Percentiles rank a stretch among this genome's conserved stretches.
phyloP scores from a whole-genome alignment of 2,113 vertebrate genomes.

The Tragelaphus buxtoni region DNA sequence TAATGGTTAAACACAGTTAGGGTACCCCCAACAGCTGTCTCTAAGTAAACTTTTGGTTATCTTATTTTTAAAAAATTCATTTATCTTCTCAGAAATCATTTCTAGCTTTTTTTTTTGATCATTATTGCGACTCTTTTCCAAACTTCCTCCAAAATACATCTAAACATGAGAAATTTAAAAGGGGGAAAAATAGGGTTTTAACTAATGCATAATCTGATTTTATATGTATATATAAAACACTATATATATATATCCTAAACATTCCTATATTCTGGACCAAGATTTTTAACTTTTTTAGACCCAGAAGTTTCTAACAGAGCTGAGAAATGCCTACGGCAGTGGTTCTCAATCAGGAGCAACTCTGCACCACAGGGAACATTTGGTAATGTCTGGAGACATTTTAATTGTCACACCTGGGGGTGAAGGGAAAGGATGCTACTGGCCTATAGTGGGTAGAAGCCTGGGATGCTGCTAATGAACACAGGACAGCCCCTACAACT shows the following conservation, averaged over 20 bases:
- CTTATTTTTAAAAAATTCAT: conserved; percentile 22
- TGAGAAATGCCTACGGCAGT: background rate
- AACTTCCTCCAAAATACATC: conserved; percentile 12
- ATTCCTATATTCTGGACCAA: background rate
- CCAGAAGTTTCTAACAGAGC: background rate
- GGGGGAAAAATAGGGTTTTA: background rate
- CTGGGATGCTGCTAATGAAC: background rate
- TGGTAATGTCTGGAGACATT: background rate
- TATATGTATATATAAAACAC: background rate
- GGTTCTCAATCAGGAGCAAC: background rate
- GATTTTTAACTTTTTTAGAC: background rate
- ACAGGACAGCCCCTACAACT: background rate
- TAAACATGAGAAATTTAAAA: conserved; percentile 16
- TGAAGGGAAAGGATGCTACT: background rate
- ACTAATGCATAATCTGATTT: background rate
- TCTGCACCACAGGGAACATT: background rate
- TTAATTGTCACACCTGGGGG: background rate
- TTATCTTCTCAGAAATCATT: conserved; percentile 20
- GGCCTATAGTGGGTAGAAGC: background rate
- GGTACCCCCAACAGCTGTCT: background rate
- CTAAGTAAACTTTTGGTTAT: background rate
- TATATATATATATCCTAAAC: background rate
- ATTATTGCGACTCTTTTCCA: background rate
- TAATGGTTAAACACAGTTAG: conserved; percentile 28
- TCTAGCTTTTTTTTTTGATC: conserved; percentile 15